Evolutionary conservation across 2,888 invertebrate genomes (phyloP).

Genomic region (Chouioia cunea): DNA sequence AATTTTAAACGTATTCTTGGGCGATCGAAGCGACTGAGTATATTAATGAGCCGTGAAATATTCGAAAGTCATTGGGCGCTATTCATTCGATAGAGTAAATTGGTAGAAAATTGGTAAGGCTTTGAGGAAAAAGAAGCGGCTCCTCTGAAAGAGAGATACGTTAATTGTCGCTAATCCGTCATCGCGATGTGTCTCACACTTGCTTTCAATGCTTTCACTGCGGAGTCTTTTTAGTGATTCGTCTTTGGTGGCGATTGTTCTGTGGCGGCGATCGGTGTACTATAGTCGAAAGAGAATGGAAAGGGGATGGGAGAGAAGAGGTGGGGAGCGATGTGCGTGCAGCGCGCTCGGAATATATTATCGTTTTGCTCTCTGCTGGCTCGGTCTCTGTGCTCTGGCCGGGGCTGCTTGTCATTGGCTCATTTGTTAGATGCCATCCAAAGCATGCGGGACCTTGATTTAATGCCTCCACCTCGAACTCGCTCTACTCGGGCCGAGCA

Average conservation of each 20-base stretch:
- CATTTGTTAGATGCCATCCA: constrained; percentile 69
- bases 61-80: not conserved
- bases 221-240: constrained; percentile 16
- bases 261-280: constrained; percentile 45
- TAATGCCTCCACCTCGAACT: constrained; percentile 66
- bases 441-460: constrained; percentile 69
- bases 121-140: constrained; percentile 1
- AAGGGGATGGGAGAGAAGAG: no score
- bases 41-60: constrained; percentile 9
- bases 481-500: constrained; percentile 45
- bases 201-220: no score
- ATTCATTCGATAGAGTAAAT: not conserved
- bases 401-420: constrained; percentile 68
- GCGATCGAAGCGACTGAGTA: not conserved
- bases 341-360: constrained; percentile 65
- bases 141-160: not conserved
- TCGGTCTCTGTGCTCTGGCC: constrained; percentile 49
- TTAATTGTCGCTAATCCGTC: constrained; percentile 32
- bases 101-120: not conserved
- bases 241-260: constrained; percentile 44
- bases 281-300: no score
- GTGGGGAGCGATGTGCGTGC: constrained; percentile 39
- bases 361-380: constrained; percentile 65
- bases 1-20: constrained; percentile 23
- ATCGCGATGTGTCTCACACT: constrained; percentile 20